These are phyloP conservation scores for Dryadula phaetusa DNA, from an alignment of 2,888 invertebrate species.

Conservation along the genomic window DNA sequence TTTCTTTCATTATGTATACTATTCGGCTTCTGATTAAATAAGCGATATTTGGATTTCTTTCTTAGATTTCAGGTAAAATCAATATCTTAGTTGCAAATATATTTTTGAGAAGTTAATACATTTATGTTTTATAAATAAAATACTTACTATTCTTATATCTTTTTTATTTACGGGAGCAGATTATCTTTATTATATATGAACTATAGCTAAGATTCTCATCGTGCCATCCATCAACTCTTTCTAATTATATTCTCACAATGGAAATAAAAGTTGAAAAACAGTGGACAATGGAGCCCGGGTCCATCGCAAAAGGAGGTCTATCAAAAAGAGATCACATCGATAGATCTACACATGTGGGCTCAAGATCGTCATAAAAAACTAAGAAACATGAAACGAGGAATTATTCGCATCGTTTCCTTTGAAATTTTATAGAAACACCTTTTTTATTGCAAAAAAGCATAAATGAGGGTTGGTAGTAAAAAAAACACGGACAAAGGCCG, in stretches of 20 bases:
- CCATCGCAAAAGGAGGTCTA: constrained; percentile 73
- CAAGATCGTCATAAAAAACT: constrained; percentile 62
- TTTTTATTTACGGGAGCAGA: background rate
- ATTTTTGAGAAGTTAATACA: background rate
- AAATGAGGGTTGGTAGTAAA: constrained; percentile 72
- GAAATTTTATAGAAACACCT: constrained; percentile 78
- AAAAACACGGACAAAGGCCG: constrained; percentile 79
- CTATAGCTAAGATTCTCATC: constrained; percentile 7
- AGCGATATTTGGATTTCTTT: no score
- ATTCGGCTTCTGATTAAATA: no score
- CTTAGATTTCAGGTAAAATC: no score
- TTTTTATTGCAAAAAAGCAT: constrained; percentile 78
- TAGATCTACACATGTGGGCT: constrained; percentile 76
- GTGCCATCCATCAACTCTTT: constrained; percentile 64
- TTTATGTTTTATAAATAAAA: background rate
- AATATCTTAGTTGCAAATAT: background rate
- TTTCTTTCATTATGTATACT: no score
- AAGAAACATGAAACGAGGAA: constrained; percentile 82
- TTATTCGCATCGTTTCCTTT: constrained; percentile 83
- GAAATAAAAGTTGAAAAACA: constrained; percentile 55
- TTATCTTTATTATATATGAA: background rate
- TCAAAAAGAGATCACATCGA: constrained; percentile 81
- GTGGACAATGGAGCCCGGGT: constrained; percentile 74
- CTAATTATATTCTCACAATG: constrained; percentile 47
- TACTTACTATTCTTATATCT: no score